Evolutionary conservation across 2,797 vertebrate genomes (phyloP).

Genomic region (Paguma larvata): DNA sequence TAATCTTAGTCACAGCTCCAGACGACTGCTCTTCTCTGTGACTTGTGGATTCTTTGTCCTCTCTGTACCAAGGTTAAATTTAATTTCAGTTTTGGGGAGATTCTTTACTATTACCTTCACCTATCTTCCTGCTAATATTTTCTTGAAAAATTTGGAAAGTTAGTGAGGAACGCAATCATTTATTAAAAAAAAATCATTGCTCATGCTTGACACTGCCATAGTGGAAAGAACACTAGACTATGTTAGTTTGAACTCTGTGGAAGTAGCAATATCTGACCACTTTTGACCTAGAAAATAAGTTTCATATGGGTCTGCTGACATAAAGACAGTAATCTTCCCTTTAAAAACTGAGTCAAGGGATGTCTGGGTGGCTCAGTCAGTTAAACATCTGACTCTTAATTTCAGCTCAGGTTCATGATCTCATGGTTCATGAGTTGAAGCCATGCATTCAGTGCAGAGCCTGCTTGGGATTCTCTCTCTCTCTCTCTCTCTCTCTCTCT

Average conservation of each 20-base stretch:
- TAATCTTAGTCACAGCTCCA: slow-evolving; percentile 54
- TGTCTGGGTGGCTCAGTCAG: no score
- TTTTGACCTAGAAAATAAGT: not conserved
- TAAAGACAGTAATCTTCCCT: not conserved
- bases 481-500: no score
- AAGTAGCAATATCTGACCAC: not conserved
- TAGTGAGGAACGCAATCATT: not conserved
- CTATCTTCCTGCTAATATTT: not conserved
- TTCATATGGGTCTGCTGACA: not conserved
- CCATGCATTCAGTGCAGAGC: no score
- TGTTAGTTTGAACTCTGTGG: not conserved
- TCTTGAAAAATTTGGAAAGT: slow-evolving; percentile 30
- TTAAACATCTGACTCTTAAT: no score
- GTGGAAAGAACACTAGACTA: not conserved
- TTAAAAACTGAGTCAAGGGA: not conserved
- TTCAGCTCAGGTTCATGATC: no score
- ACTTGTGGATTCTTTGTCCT: not conserved
- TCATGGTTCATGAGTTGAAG: no score
- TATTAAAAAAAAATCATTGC: not conserved
- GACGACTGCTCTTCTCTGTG: not conserved
- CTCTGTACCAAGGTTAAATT: slow-evolving; percentile 16
- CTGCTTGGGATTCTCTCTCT: no score
- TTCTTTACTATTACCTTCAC: not conserved
- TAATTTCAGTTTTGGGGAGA: slow-evolving; percentile 21
- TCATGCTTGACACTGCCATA: not conserved